Base-by-base conservation (phyloP, 2,888 invertebrate genomes). In the Schizaphis graminum region DNA sequence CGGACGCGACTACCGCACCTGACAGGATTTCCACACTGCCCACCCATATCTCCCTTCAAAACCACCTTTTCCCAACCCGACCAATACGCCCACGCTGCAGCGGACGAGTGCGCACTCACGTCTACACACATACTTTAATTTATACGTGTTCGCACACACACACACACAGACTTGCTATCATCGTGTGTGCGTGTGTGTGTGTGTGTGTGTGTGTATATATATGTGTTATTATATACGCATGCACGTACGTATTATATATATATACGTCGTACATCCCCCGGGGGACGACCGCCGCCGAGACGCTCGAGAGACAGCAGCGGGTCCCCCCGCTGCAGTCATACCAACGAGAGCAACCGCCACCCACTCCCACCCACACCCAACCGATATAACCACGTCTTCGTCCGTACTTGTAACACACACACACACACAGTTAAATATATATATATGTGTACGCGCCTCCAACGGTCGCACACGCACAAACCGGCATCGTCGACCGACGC, bases 291-390 rank as follows among this genome's bases (percentile, higher is more conserved):
- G 87, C 87, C 49, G 87, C 49, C 49, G 90, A 93, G 93, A 90
- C 93, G 91, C 91, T 94, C 94, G 86, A 91, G 94, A 94, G 91
- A 94, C 94, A 94, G 93, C 93, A 93, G 94, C 94, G 91, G 94
- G 94, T 94, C 94, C 91, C 90, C 67, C 41, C 94, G 77, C 77
- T 77, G 77, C 77, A 67, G 67, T 87, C 67, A n/a, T 86, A 41
- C 90, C 35, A 61, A 35, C 21, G 67, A 94, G 57, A 90, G 35
- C 86, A 26, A 11, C 16, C 44, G 16, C 57, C 85, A 24, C 86
- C 85, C 35, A 8, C 35, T 35, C 21, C 77, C 24, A 8, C 47
- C n/a, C 44, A 2, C 57, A 35, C 44, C 8, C 85, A 10, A 0
- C 91, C 16, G 77, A 77, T 77, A 77, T 77, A 77, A 77, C 77